phyloP scores from a whole-genome alignment of 2,888 invertebrate genomes.

The Liodrosophila aerea region DNA sequence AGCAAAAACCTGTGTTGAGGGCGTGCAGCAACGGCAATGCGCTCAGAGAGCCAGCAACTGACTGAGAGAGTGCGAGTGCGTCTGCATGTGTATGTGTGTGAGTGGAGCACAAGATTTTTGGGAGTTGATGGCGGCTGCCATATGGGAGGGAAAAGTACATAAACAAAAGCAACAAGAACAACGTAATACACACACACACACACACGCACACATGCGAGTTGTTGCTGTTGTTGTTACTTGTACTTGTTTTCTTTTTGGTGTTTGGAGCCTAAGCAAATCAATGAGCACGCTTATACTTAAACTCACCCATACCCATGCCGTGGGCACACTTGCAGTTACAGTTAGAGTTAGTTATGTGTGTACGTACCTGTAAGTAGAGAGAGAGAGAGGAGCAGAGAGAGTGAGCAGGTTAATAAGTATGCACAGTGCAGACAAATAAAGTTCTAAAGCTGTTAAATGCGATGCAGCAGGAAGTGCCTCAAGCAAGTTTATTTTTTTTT shows the following conservation, averaged over 20 bases:
- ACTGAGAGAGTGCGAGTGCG: slow-evolving; percentile 2
- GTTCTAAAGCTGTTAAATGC: slow-evolving; percentile 51
- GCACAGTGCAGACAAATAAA: slow-evolving; percentile 53
- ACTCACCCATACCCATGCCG: slow-evolving; percentile 25
- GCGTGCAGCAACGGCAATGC: slow-evolving; percentile 24
- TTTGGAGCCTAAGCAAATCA: slow-evolving; percentile 59
- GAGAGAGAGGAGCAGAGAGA: slow-evolving; percentile 3
- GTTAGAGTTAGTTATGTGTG: slow-evolving; percentile 37
- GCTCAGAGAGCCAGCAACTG: slow-evolving; percentile 15
- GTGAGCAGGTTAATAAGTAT: slow-evolving; percentile 35
- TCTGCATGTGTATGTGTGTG: neutral
- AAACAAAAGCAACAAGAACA: slow-evolving; percentile 55
- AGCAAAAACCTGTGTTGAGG: too few relatives aligned
- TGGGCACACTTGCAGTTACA: slow-evolving; percentile 42
- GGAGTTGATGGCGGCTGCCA: slow-evolving; percentile 48
- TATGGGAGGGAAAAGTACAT: slow-evolving; percentile 53
- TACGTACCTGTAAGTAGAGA: slow-evolving; percentile 37
- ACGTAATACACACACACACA: slow-evolving; percentile 33
- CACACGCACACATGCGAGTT: slow-evolving; percentile 1
- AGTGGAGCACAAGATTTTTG: slow-evolving; percentile 38
- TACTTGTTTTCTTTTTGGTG: neutral
- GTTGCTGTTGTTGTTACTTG: slow-evolving; percentile 25
- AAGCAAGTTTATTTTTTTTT: slow-evolving; percentile 28
- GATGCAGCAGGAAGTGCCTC: slow-evolving; percentile 46
- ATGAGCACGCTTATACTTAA: slow-evolving; percentile 64